Evolutionary conservation across 2,113 vertebrate genomes (phyloP).

Genomic region (Chroicocephalus ridibundus): DNA sequence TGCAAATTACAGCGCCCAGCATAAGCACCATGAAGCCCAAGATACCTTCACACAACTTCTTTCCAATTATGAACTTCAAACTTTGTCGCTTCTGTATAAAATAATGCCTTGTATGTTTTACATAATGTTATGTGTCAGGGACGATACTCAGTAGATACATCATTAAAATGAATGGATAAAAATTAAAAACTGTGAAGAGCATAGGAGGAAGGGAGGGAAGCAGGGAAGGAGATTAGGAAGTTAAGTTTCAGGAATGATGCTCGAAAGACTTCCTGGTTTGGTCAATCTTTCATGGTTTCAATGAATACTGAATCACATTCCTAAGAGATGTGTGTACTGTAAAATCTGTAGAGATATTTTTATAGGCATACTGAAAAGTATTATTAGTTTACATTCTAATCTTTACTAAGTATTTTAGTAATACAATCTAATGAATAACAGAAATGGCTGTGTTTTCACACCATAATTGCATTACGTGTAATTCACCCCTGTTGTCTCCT

Average conservation of each 20-base stretch:
- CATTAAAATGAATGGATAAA: background rate
- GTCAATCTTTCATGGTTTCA: background rate
- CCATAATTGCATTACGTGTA: constrained; percentile 40
- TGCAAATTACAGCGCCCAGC: background rate
- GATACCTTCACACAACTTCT: background rate
- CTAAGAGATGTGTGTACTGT: background rate
- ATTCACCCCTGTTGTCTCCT: constrained; percentile 33
- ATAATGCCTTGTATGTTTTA: background rate
- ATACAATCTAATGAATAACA: constrained; percentile 32
- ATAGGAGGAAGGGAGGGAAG: background rate
- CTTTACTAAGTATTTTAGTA: constrained; percentile 47
- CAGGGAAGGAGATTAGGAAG: background rate
- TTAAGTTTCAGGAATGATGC: background rate
- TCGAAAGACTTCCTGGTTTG: background rate
- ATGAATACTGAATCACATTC: background rate
- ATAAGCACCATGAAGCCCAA: background rate
- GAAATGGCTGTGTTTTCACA: constrained; percentile 29
- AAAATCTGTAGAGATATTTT: constrained; percentile 2
- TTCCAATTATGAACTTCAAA: background rate
- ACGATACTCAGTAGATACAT: background rate
- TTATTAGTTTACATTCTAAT: constrained; percentile 34
- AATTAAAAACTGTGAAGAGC: background rate
- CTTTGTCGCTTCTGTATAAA: background rate
- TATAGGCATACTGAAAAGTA: background rate
- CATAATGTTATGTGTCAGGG: fast-evolving